Evolutionary conservation across 2,888 invertebrate species (phyloP), one percentile per base, ranked within the genome.

Genomic region (Sabatieria punctata): DNA sequence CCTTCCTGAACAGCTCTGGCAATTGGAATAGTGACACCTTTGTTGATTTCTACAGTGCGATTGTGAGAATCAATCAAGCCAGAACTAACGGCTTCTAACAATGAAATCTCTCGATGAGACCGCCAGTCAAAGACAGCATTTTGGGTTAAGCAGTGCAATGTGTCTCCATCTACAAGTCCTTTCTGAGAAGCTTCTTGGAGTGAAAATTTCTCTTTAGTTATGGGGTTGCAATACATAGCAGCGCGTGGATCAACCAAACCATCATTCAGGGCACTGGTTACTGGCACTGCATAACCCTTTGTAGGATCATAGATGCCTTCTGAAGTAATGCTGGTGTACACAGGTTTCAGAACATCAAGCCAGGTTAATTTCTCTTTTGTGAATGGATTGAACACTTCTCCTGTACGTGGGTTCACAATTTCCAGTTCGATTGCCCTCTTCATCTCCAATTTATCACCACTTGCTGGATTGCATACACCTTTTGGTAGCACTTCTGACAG

Each of bases 331-430:
- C 59, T 57, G 41, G 58, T 57, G 51, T 61, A 64, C 45, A 65
- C 60, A 39, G 61, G 55, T 45, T 58, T 58, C 22, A 63, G 49
- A 22, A 64, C 50, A 47, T 64, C 64, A 18, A 64, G 47, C 64
- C 64, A 64, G 6, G 57, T 56, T 33, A 64, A 53, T 15, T 52
- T 76, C 60, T 79, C 77, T 44, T 76, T 77, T 48, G 76, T 77
- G 54, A 73, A 75, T 1, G 82, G 79, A 65, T 89, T 85, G 25
- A 84, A 67, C 1, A 89, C 84, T 45, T 77, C 69, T 15, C 82
- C 85, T 0, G 86, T 88, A 52, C 78, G 73, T 18, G 81, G 76
- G 68, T 88, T 81, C 40, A 93, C 80, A 23, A 93, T 78, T 61
- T 82, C 78, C 50, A 85, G 73, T 58, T 79, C 78, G 38, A 93